phyloP scores from a whole-genome alignment of 1,140 invertebrate species.

The Nomia melanderi region DNA sequence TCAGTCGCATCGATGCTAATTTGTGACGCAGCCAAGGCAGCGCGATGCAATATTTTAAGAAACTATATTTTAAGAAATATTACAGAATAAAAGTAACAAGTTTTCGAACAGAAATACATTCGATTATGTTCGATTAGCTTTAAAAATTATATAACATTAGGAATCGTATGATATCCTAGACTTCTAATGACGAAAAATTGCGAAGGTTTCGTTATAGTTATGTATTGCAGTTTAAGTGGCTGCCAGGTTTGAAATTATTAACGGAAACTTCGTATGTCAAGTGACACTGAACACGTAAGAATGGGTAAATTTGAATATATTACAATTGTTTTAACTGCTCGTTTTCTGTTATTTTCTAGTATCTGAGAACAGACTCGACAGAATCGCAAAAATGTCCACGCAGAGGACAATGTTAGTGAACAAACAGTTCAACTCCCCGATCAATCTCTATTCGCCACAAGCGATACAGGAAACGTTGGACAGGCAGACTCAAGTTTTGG shows the following conservation, averaged over 20 bases:
- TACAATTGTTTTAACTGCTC: not conserved
- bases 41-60: too few species aligned
- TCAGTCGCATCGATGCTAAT: too few species aligned
- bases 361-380: not conserved
- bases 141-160: too few species aligned
- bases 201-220: not conserved
- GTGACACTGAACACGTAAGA: not conserved
- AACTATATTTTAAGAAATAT: too few species aligned
- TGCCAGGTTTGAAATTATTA: not conserved
- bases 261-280: too few species aligned
- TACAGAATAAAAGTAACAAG: too few species aligned
- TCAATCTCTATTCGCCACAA: slow-evolving; percentile 91
- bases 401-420: slow-evolving; percentile 84
- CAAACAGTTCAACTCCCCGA: slow-evolving; percentile 95
- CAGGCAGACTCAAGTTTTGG: slow-evolving; percentile 88
- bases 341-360: slow-evolving; percentile 51
- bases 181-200: too few species aligned
- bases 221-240: not conserved
- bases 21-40: too few species aligned
- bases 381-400: slow-evolving; percentile 62
- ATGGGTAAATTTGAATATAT: not conserved
- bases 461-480: slow-evolving; percentile 90
- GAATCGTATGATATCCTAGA: too few species aligned
- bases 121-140: too few species aligned
- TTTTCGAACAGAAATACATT: too few species aligned